Percentiles rank a stretch among this genome's conserved stretches.
Conservation (phyloP, 2,113 vertebrate species). For the Myodes glareolus region DNA sequence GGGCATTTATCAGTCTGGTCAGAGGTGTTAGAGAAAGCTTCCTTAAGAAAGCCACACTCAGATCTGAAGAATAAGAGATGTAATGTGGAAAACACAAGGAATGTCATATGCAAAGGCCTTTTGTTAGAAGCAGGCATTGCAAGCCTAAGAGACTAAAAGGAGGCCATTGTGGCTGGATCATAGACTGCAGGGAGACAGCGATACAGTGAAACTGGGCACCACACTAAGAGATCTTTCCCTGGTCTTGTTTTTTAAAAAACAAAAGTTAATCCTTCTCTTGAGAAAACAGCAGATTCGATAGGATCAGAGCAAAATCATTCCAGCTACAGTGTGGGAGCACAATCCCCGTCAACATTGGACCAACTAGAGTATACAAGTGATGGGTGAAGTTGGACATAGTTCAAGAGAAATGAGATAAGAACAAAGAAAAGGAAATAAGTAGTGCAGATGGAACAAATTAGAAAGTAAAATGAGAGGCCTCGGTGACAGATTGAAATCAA, state of each 20-base stretch:
- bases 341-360: neutral
- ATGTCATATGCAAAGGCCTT: neutral
- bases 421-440: neutral
- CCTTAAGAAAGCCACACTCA: slow-evolving; percentile 31
- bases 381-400: neutral
- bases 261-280: neutral
- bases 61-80: slow-evolving; percentile 19
- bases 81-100: neutral
- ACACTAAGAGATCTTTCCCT: neutral
- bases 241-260: neutral
- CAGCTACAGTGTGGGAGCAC: neutral
- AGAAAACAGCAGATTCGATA: neutral
- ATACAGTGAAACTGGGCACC: neutral
- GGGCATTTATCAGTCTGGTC: neutral
- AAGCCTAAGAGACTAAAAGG: neutral
- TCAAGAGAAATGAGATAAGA: neutral
- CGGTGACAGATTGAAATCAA: neutral
- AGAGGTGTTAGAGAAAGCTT: slow-evolving; percentile 5
- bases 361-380: neutral
- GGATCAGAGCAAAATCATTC: neutral
- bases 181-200: neutral
- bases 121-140: neutral
- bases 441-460: neutral
- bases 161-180: neutral
- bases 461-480: slow-evolving; percentile 26